phyloP scores from a whole-genome alignment of 2,113 vertebrate species.

The Enhydra lutris region DNA sequence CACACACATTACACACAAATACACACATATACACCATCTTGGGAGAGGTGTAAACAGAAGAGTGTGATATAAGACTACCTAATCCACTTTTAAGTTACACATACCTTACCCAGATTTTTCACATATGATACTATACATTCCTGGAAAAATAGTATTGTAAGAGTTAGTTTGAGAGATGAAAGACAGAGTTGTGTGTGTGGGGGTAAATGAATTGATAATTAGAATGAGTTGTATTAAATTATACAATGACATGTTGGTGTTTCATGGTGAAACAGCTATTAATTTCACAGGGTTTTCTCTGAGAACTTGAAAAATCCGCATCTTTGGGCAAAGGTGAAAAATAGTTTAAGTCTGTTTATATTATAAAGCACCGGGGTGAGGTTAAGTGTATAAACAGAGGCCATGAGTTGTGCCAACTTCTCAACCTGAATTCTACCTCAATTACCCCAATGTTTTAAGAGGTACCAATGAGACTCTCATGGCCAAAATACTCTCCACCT shows the following conservation, averaged over 20 bases:
- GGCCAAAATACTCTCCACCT: not conserved
- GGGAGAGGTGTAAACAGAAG: constrained; percentile 56
- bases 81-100: constrained; percentile 36
- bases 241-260: not conserved
- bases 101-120: not conserved
- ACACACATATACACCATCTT: constrained; percentile 54
- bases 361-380: not conserved
- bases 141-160: not conserved
- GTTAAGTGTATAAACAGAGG: not conserved
- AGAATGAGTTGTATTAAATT: not conserved
- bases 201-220: constrained; percentile 11
- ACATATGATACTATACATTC: not conserved
- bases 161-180: not conserved
- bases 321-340: constrained; percentile 26
- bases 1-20: constrained; percentile 40
- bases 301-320: not conserved
- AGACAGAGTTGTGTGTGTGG: not conserved
- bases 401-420: not conserved
- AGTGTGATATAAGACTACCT: constrained; percentile 40
- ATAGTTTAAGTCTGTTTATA: not conserved
- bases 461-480: not conserved
- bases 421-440: not conserved
- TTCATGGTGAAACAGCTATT: not conserved
- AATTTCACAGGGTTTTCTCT: not conserved
- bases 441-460: not conserved